Base-by-base conservation (phyloP, 1,140 invertebrate species). In the Drosophila ercepeae region DNA sequence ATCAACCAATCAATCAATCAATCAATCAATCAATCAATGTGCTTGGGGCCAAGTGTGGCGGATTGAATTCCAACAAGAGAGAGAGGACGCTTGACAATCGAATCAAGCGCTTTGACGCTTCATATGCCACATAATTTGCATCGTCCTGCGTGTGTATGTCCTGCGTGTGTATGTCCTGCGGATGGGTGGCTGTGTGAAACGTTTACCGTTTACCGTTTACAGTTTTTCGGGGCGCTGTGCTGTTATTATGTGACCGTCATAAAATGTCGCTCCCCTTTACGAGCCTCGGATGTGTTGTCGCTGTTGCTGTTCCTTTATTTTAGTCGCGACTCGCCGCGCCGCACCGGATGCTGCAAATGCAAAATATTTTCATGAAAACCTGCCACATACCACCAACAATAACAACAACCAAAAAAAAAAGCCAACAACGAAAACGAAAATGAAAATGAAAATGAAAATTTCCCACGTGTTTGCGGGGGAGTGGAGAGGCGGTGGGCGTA, bases 341-440 rank as follows among this genome's bases (percentile, higher is more conserved):
- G n/a, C n/a, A n/a, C 77, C 82, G 82, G 82, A 82, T 89, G 82
- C 82, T 88, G 82, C 78, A 88, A 88, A 88, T 88, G 82, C 83
- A 88, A 88, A 83, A 68, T 88, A 82, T 88, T 88, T 77, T 60
- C 34, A 45, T 88, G 64, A 88, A 86, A 88, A 86, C 57, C 71
- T 57, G 50, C 44, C 27, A 36, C 34, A 36, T n/a, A 14, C 36
- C 36, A 39, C n/a, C n/a, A 13, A 39, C 36, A 32, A 27, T 7
- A 27, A 6, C 2, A 27, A 34, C 11, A 34, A 34, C 32, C 7
- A 13, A 11, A 5, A n/a, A 13, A 36, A 13, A 36, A 36, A 4
- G 3, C 3, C 9, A 3, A 9, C 4, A 16, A 16, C 13, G 4
- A 67, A 45, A 50, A 67, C 36, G 25, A 58, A 59, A 64, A 59